phyloP scores from a whole-genome alignment of 2,888 invertebrate species.

The Tolmerus cingulatus region DNA sequence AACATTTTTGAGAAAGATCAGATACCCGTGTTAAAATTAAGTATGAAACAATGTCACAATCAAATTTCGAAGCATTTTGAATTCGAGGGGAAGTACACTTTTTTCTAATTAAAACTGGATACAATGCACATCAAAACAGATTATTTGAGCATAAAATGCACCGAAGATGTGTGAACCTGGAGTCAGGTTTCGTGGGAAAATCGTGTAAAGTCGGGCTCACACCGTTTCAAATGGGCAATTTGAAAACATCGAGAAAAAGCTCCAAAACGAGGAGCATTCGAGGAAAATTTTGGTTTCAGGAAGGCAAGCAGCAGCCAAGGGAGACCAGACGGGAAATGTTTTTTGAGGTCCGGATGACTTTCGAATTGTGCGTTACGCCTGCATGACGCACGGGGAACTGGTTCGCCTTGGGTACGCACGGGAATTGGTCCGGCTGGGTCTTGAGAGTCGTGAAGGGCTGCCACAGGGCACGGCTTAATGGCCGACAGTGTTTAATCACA shows the following conservation, averaged over 20 bases:
- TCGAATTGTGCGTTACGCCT: constrained; percentile 37
- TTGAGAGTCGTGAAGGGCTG: background rate
- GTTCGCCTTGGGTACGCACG: background rate
- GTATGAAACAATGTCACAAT: background rate
- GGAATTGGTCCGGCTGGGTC: background rate
- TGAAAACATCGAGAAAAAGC: constrained; percentile 8
- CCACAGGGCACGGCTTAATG: constrained; percentile 13
- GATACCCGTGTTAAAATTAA: background rate
- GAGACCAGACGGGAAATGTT: background rate
- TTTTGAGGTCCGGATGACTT: constrained; percentile 16
- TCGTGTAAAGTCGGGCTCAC: background rate
- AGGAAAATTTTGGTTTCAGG: background rate
- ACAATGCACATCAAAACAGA: background rate
- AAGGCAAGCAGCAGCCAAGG: background rate
- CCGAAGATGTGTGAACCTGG: constrained; percentile 1
- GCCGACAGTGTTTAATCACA: constrained; percentile 35
- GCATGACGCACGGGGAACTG: constrained; percentile 24
- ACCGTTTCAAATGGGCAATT: constrained; percentile 8
- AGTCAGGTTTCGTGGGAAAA: constrained; percentile 3
- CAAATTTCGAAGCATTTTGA: background rate
- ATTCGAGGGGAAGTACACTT: background rate
- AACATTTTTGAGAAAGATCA: background rate
- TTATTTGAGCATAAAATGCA: constrained; percentile 6
- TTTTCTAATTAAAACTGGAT: background rate
- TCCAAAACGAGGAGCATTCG: constrained; percentile 16